Evolutionary conservation across 2,888 invertebrate species (phyloP), one percentile per base, ranked within the genome.

Genomic region (Cataglyphis cursor): DNA sequence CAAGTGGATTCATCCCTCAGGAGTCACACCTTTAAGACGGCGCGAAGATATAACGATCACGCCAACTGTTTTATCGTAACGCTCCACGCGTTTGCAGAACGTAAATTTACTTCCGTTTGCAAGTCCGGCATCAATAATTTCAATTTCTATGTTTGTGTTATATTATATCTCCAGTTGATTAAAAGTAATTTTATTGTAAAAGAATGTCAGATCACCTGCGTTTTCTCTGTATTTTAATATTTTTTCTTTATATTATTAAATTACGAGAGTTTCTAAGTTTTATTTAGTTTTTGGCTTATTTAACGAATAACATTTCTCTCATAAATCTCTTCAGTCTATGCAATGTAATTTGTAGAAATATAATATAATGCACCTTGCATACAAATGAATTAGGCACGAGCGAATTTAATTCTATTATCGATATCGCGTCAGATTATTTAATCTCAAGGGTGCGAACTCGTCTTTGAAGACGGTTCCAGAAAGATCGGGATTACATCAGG

Each of bases 401-500:
- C 57, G 21, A 78, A 57, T 44, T 41, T 72, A 70, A 80, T 80
- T 68, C 72, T 18, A 59, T 38, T 31, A 59, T 80, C 44, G 78
- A 76, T 18, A n/a, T 21, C 31, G 64, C 24, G 59, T 31, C 18
- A 41, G 41, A 57, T n/a, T 54, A n/a, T 51, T 35, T 6, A 8
- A 31, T 3, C 38, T 21, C 24, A 73, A 76, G 62, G 76, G 12
- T 65, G 57, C 44, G 64, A 24, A 72, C 83, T 81, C 75, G 82
- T 88, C 64, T 65, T 82, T 74, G 86, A 89, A 64, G 76, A 83
- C 81, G 84, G 87, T 90, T 88, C 89, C 88, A 86, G 81, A 68
- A 80, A 87, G 87, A 92, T 88, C 85, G 90, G 90, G 89, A 88
- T 87, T 83, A 83, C 85, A 90, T 85, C 87, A 85, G 84, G 76